Conservation (phyloP, 1,140 invertebrate genomes). For the Hypothenemus hampei region DNA sequence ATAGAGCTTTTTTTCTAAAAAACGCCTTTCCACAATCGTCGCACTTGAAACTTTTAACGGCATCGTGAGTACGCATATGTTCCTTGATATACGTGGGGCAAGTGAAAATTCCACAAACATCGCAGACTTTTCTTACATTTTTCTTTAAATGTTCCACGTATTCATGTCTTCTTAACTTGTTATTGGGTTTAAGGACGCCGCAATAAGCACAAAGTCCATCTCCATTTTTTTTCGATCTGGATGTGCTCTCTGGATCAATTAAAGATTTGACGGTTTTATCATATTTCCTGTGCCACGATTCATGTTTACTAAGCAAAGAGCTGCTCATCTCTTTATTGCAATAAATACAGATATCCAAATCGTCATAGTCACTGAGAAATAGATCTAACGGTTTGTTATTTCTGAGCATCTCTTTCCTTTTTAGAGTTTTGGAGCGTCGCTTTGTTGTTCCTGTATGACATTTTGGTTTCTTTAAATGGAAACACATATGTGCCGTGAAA, state of each 20-base stretch:
- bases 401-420: too few species aligned
- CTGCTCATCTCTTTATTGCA: constrained; percentile 5
- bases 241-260: background rate
- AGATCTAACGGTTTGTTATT: too few species aligned
- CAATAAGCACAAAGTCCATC: constrained; percentile 22
- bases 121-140: constrained; percentile 21
- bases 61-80: constrained; percentile 29
- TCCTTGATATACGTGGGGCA: constrained; percentile 28
- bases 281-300: constrained; percentile 20
- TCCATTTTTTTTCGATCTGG: background rate
- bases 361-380: too few species aligned
- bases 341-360: constrained; percentile 15
- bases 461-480: constrained; percentile 10
- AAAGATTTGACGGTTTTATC: constrained; percentile 9
- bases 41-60: constrained; percentile 46
- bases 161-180: constrained; percentile 16
- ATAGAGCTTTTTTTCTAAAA: constrained; percentile 52
- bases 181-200: constrained; percentile 14
- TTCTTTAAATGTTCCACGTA: constrained; percentile 18
- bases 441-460: background rate
- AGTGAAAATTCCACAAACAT: constrained; percentile 21
- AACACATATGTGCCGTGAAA: constrained; percentile 4
- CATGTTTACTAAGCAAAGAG: constrained; percentile 9
- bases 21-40: constrained; percentile 68
- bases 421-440: too few species aligned